A percentile compares a stretch with the other conserved stretches of the same genome.
These are phyloP conservation scores for Epistrophe grossulariae DNA, from an alignment of 2,888 invertebrate genomes.

Conservation along the genomic window DNA sequence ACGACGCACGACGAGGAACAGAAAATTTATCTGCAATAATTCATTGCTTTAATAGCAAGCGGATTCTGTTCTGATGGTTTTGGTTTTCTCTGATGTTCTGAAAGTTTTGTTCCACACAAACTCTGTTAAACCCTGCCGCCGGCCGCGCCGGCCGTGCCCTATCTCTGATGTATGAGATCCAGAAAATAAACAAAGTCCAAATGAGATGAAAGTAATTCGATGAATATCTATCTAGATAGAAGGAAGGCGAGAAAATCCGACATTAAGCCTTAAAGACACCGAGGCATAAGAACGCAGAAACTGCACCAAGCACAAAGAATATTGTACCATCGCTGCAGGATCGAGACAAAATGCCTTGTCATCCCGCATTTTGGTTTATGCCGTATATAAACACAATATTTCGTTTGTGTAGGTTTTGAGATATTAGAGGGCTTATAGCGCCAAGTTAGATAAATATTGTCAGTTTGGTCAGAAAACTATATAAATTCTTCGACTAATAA, in stretches of 20 bases:
- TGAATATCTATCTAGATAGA: slow-evolving; percentile 52
- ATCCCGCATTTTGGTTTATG: slow-evolving; percentile 48
- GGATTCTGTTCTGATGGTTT: background rate
- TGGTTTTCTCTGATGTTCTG: slow-evolving; percentile 7
- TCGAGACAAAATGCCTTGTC: slow-evolving; percentile 25
- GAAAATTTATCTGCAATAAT: slow-evolving; percentile 74
- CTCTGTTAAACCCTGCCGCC: background rate
- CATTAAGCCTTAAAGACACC: slow-evolving; percentile 70
- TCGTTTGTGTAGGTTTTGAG: slow-evolving; percentile 30
- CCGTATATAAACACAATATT: background rate
- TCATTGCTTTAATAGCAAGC: slow-evolving; percentile 68
- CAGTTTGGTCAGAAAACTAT: slow-evolving; percentile 28
- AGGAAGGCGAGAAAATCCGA: slow-evolving; percentile 69
- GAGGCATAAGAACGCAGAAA: slow-evolving; percentile 26
- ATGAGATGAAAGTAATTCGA: slow-evolving; percentile 67
- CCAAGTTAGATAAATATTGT: slow-evolving; percentile 19
- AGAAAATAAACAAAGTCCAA: slow-evolving; percentile 18
- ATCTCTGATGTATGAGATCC: slow-evolving; percentile 6
- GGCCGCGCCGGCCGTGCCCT: no score
- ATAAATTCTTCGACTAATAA: slow-evolving; percentile 40
- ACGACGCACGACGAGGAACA: slow-evolving; percentile 29
- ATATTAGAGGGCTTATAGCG: slow-evolving; percentile 42
- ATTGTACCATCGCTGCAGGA: background rate
- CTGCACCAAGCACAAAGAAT: slow-evolving; percentile 36
- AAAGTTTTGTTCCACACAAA: slow-evolving; percentile 55